Evolutionary conservation across 2,113 vertebrate species (phyloP).

Genomic region (Lates calcarifer): DNA sequence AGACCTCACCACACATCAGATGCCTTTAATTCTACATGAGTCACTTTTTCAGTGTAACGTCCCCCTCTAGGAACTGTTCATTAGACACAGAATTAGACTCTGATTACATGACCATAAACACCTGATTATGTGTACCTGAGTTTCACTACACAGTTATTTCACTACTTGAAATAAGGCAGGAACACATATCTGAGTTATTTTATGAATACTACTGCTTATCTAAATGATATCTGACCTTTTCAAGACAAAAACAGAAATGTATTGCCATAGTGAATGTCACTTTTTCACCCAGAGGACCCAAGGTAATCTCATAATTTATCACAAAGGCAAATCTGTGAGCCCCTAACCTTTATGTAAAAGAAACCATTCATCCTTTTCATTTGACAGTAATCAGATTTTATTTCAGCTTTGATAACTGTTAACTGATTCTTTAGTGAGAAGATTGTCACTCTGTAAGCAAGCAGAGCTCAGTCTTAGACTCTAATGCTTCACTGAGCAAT

Average conservation of each 20-base stretch:
- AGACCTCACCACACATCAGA: too few relatives aligned
- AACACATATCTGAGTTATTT: too few relatives aligned
- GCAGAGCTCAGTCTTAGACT: background rate
- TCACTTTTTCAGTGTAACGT: too few relatives aligned
- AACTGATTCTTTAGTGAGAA: background rate
- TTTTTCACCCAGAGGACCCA: background rate
- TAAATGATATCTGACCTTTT: background rate
- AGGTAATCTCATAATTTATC: slow-evolving; percentile 2
- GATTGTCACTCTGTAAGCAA: background rate
- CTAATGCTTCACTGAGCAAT: background rate
- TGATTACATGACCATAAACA: too few relatives aligned
- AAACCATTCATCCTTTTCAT: background rate
- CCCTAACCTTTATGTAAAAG: background rate
- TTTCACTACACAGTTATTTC: too few relatives aligned
- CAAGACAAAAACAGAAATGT: background rate
- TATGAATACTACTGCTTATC: background rate
- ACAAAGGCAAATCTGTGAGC: slow-evolving; percentile 15
- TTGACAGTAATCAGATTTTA: background rate
- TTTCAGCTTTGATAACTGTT: background rate
- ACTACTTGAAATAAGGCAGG: background rate
- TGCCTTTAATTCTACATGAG: too few relatives aligned
- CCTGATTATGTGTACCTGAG: background rate
- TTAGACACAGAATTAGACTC: too few relatives aligned
- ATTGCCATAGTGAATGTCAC: background rate
- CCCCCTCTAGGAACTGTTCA: too few relatives aligned